Base-by-base conservation (phyloP, 1,140 invertebrate genomes). In the Eupeodes corollae region DNA sequence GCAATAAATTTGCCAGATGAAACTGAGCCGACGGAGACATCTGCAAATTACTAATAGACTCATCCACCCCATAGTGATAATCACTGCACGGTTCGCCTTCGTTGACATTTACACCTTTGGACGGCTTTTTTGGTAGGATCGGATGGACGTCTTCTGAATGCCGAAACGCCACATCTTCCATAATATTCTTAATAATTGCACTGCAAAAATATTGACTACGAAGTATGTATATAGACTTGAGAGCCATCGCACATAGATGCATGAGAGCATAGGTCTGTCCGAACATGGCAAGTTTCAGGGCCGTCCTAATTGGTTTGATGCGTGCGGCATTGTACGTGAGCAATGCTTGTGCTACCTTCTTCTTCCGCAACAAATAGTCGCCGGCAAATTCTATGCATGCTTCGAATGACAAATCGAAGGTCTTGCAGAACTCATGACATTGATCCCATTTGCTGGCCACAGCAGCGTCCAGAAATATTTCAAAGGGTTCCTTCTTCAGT, bases 311-410 rank as follows among this genome's bases (percentile, higher is more conserved):
- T 44, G 83, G 73, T 52, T 76, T 63, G 39, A 84, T 81, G 60
- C 80, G 80, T 1, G 84, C 81, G 47, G 84, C 70, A 67, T 82
- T 82, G 62, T 85, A 88, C 2, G 86, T 72, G 47, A 79, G 70
- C 49, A 84, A 71, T 1, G 84, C 83, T 58, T 77, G 77, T 38
- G 77, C 71, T 55, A 81, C 80, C 46, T 79, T 73, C 34, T 78
- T 75, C 44, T 77, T 75, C 5, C 73, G 69, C 42, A 88, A 67
- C 52, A 83, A 70, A 55, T 79, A 72, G 67, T 87, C 84, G 16
- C 83, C 84, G 18, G 82, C 82, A 56, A 74, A 71, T 70, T 87
- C 84, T 47, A 86, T 75, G 39, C 87, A 70, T 46, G 77, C 74
- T 56, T 82, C 78, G 12, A 81, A 69, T 61, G 84, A 80, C 6